Evolutionary conservation across 2,113 vertebrate species (phyloP), one percentile per base, ranked within the genome.

Genomic region (Polypterus senegalus): DNA sequence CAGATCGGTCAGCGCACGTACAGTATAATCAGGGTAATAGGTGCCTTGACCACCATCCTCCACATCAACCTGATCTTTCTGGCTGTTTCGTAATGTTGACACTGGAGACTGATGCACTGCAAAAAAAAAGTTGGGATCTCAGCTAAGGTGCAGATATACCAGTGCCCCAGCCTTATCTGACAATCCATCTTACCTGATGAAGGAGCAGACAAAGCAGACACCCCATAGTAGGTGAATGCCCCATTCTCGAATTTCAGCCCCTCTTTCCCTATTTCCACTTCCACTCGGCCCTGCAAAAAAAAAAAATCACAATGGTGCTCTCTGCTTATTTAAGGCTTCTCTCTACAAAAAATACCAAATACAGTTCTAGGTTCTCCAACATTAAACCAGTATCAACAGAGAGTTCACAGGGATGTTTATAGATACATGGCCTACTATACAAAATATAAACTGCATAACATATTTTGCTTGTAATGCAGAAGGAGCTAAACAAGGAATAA

Each of bases 181-280:
- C 43, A 10, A 64, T 66, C 45, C 4, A 2, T 54, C 81, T 79
- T 68, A 94, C 92, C 91, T 57, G 91, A 89, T 45, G 92, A 90
- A 0, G 90, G 88, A 2, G 81, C 76, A 0, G 87, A 87, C 8
- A 95, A 79, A 0, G 91, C 91, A 0, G 91, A 88, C 3, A 94
- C 89, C 0, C 92, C 92, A 1, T 92, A 95, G 69, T 94, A 95
- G 0, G 92, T 94, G 58, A 95, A 95, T 27, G 92, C 91, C 5
- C 92, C 92, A 0, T 93, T 94, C 69, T 95, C 92, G 65, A 95
- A 95, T 81, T 87, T 92, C 71, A 95, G 76, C 9, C 89, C 89
- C 74, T 95, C 92, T 70, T 94, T 94, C 3, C 92, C 92, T 8
- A 95, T 93, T 74, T 95, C 92, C 58, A 95, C 92, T 76, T 94